Evolutionary conservation across 2,797 vertebrate genomes (phyloP).

Genomic region (Craterocephalus amniculus): DNA sequence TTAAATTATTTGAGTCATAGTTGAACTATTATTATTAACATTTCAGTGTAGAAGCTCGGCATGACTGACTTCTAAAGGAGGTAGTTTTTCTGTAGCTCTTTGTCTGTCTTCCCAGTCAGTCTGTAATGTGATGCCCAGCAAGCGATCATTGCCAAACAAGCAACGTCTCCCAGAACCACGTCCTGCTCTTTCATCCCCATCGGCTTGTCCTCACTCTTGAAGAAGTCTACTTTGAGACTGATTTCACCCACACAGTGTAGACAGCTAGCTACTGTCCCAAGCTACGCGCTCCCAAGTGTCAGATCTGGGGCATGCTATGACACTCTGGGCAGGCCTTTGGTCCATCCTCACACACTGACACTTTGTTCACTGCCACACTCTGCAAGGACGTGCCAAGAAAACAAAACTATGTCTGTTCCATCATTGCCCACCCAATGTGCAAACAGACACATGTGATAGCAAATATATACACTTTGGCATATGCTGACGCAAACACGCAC

Average conservation of each 20-base stretch:
- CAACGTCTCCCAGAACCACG: conserved; percentile 29
- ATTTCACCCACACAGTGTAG: conserved; percentile 32
- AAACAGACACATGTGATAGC: conserved; percentile 50
- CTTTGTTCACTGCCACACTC: conserved; percentile 76
- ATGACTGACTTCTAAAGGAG: neutral
- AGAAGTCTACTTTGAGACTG: conserved; percentile 22
- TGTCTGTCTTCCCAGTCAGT: conserved; percentile 23
- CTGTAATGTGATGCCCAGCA: conserved; percentile 44
- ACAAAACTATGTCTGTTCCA: conserved; percentile 72
- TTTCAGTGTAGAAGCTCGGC: conserved; percentile 2
- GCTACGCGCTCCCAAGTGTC: conserved; percentile 53
- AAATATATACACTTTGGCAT: conserved; percentile 36
- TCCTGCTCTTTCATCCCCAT: conserved; percentile 29
- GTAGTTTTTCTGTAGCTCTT: neutral
- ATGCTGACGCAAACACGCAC: conserved; percentile 16
- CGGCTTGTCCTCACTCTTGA: conserved; percentile 25
- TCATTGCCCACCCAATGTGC: conserved; percentile 36
- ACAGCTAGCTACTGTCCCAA: conserved; percentile 51
- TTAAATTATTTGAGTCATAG: neutral
- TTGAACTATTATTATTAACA: neutral
- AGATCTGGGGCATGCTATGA: conserved; percentile 71
- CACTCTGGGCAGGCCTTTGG: conserved; percentile 66
- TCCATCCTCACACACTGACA: conserved; percentile 69
- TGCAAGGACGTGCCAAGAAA: conserved; percentile 81
- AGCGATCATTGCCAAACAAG: conserved; percentile 28